Conservation (phyloP, 2,797 vertebrate species). For the Sebastiscus albofasciatus region DNA sequence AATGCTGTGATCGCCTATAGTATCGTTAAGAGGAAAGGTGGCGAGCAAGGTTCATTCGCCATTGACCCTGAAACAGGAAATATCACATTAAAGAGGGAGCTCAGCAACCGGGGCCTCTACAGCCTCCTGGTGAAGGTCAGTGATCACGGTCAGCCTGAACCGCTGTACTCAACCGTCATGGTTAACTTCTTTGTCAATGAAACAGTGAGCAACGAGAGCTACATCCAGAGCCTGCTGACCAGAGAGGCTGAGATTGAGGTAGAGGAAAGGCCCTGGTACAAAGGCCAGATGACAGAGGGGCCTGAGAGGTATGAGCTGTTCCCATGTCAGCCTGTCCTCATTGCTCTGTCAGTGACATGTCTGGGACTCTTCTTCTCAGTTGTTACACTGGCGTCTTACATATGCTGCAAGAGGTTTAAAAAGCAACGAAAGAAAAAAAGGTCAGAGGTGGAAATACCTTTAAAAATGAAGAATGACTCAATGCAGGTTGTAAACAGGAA, state of each 20-base stretch:
- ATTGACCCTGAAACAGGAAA: conserved; percentile 97
- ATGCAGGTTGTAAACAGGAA: conserved; percentile 88
- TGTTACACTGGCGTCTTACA: conserved; percentile 89
- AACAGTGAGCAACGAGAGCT: conserved; percentile 96
- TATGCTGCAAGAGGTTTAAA: conserved; percentile 89
- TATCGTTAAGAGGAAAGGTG: conserved; percentile 95
- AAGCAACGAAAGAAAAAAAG: conserved; percentile 86
- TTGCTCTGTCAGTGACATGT: conserved; percentile 90
- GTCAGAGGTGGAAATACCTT: conserved; percentile 91
- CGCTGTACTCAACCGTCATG: conserved; percentile 93
- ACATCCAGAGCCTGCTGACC: conserved; percentile 92
- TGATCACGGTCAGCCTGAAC: conserved; percentile 96
- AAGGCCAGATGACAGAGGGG: conserved; percentile 84
- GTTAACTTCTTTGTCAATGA: conserved; percentile 99
- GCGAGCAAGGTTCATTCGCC: conserved; percentile 91
- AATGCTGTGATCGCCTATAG: conserved; percentile 98
- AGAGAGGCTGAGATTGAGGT: conserved; percentile 90
- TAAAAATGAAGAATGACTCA: conserved; percentile 89
- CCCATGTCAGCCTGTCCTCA: conserved; percentile 89
- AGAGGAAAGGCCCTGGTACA: conserved; percentile 87
- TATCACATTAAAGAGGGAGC: conserved; percentile 93
- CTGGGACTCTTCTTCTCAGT: conserved; percentile 89
- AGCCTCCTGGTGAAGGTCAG: conserved; percentile 97
- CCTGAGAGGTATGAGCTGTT: conserved; percentile 84
- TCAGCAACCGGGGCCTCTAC: conserved; percentile 94